Evolutionary conservation across 2,888 invertebrate species (phyloP).

Genomic region (Notocelia uddmanniana): DNA sequence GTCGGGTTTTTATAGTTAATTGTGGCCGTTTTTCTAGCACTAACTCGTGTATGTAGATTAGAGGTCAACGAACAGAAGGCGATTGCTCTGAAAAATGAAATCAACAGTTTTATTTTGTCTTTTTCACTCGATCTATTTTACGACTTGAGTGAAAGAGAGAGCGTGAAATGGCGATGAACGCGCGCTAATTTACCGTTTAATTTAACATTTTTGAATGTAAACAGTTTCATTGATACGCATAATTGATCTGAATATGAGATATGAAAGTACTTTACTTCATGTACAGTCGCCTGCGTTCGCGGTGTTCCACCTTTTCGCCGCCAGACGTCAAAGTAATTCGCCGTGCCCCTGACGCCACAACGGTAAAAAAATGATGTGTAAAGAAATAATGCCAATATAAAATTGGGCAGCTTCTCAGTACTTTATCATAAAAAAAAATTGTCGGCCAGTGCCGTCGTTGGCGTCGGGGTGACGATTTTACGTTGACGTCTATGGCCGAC

Average conservation of each 20-base stretch:
- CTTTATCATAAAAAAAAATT: no score
- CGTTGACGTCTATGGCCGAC: no score
- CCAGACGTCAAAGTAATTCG: no score
- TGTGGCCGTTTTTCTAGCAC: slow-evolving; percentile 23
- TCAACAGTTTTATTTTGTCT: slow-evolving; percentile 12
- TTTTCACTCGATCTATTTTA: background rate
- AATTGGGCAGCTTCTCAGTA: no score
- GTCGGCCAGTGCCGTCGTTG: no score
- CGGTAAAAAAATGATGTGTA: no score
- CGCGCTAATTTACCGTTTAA: slow-evolving; percentile 1
- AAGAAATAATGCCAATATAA: no score
- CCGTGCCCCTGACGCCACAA: no score
- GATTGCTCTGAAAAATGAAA: slow-evolving; percentile 27
- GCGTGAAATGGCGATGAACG: background rate
- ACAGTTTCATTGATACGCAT: slow-evolving; percentile 1
- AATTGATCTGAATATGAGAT: slow-evolving; percentile 9
- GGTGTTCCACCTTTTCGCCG: no score
- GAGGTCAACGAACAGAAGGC: slow-evolving; percentile 22
- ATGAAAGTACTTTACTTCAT: no score
- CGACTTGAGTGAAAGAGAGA: slow-evolving; percentile 13
- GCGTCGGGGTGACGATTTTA: no score
- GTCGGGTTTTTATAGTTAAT: slow-evolving; percentile 16
- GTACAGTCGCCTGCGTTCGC: no score
- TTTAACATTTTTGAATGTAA: slow-evolving; percentile 2
- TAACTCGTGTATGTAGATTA: slow-evolving; percentile 19